Base-by-base conservation (phyloP, 2,888 invertebrate genomes). In the Cataglyphis rosenhaueri region DNA sequence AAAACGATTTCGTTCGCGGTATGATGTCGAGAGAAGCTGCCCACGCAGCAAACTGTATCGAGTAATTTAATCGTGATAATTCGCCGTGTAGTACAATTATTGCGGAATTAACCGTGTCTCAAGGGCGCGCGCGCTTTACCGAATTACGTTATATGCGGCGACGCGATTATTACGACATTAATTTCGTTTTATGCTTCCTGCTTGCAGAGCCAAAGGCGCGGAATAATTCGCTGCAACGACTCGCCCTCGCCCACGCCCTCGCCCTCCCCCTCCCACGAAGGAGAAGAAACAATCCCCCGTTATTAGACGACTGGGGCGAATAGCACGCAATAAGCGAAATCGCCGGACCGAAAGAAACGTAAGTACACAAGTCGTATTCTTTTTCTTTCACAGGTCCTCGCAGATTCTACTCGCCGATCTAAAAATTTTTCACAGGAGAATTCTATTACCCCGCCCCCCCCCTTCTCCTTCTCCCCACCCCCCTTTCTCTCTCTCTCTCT, bases 141-240 rank as follows among this genome's bases (percentile, higher is more conserved):
- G 84, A 78, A 87, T 88, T 85, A 84, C 85, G 76, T 81, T 79
- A 66, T 79, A 66, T 57, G 75, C 89, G 68, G 64, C 59, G 61
- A 57, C 85, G 90, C 87, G 90, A 90, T 90, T 90, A 89, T 90
- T 88, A 81, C 86, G 79, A 81, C 85, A 87, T 89, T 89, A 90
- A 89, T 89, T 87, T 90, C 86, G 55, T 90, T 88, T 85, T 88
- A 87, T 85, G 86, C 85, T 74, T 84, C 85, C 88, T 88, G 90
- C 48, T 89, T 89, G 88, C 90, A 89, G 90, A 76, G 88, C 85
- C 81, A 81, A 78, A 83, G 81, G 66, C 88, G 83, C 83, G 85
- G 90, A 85, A 90, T 89, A 88, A 90, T 90, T 88, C 84, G 86
- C 84, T 83, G 85, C 87, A 89, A 81, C 70, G 88, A 82, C 88